A percentile compares a stretch with the other conserved stretches of the same genome.
Evolutionary conservation across 2,888 invertebrate genomes (phyloP).

Genomic region (Cryptophagus acutangulus): DNA sequence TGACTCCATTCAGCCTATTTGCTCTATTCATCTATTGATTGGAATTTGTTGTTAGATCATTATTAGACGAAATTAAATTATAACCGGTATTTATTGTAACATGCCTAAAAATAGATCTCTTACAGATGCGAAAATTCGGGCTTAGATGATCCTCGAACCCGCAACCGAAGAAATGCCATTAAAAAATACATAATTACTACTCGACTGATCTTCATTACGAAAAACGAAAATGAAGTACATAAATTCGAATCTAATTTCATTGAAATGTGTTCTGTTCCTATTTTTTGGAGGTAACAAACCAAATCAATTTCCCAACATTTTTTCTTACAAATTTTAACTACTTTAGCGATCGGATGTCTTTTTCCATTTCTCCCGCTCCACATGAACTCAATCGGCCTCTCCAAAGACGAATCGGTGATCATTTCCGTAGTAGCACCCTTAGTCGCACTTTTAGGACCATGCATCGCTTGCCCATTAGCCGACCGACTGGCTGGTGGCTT

Average conservation of each 20-base stretch:
- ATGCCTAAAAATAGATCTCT: too few species aligned
- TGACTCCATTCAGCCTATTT: too few species aligned
- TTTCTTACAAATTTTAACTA: slow-evolving; percentile 15
- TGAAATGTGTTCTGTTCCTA: slow-evolving; percentile 76
- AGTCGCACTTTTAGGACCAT: slow-evolving; percentile 72
- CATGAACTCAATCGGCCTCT: slow-evolving; percentile 69
- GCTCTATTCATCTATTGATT: too few species aligned
- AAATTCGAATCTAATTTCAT: slow-evolving; percentile 68
- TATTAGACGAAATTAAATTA: slow-evolving; percentile 14
- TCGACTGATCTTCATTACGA: slow-evolving; percentile 10
- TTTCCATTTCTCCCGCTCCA: slow-evolving; percentile 77
- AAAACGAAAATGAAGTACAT: slow-evolving; percentile 47
- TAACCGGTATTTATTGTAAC: too few species aligned
- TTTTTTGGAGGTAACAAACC: slow-evolving; percentile 72
- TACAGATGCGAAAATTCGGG: too few species aligned
- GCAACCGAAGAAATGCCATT: slow-evolving; percentile 22
- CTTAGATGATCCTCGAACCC: too few species aligned
- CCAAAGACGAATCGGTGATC: slow-evolving; percentile 66
- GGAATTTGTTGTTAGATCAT: slow-evolving; percentile 4
- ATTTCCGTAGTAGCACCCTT: slow-evolving; percentile 77
- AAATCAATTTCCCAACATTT: slow-evolving; percentile 2
- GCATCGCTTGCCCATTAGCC: slow-evolving; percentile 71
- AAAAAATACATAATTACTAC: slow-evolving; percentile 11
- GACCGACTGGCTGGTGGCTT: slow-evolving; percentile 60
- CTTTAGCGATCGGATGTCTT: slow-evolving; percentile 74